Percentiles rank a stretch among this genome's conserved stretches.
phyloP scores from a whole-genome alignment of 2,797 vertebrate genomes.

The Danio kyathit region DNA sequence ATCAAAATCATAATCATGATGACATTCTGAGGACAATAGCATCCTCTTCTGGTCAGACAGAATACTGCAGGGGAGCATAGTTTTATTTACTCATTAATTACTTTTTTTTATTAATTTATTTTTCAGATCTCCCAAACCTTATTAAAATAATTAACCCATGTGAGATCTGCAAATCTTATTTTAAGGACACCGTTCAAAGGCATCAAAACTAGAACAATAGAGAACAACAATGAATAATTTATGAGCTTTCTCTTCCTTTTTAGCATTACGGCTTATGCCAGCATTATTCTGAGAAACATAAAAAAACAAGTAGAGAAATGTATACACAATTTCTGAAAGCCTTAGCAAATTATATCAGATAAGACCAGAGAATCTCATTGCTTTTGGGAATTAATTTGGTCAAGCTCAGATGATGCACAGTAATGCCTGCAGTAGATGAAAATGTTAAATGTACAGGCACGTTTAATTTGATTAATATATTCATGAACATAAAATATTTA shows the following conservation, averaged over 20 bases:
- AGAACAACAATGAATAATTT: constrained; percentile 2
- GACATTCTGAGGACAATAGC: not conserved
- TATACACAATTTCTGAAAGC: not conserved
- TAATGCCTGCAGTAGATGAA: not conserved
- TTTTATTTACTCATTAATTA: too few relatives aligned
- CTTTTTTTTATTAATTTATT: not conserved
- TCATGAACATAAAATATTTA: not conserved
- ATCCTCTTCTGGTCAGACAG: not conserved
- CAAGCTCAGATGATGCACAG: not conserved
- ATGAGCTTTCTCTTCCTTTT: not conserved
- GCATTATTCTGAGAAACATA: not conserved
- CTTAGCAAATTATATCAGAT: not conserved
- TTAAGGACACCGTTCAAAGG: not conserved
- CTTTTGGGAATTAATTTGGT: not conserved
- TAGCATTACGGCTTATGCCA: not conserved
- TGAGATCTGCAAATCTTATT: not conserved
- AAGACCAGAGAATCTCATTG: not conserved
- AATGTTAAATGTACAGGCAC: not conserved
- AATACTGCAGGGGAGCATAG: not conserved
- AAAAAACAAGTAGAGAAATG: not conserved
- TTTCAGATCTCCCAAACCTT: not conserved
- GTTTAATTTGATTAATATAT: not conserved
- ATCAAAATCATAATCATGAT: too few relatives aligned
- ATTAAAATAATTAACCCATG: not conserved
- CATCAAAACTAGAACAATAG: not conserved